Evolutionary conservation across 2,888 invertebrate genomes (phyloP).

Genomic region (Clanis bilineata): DNA sequence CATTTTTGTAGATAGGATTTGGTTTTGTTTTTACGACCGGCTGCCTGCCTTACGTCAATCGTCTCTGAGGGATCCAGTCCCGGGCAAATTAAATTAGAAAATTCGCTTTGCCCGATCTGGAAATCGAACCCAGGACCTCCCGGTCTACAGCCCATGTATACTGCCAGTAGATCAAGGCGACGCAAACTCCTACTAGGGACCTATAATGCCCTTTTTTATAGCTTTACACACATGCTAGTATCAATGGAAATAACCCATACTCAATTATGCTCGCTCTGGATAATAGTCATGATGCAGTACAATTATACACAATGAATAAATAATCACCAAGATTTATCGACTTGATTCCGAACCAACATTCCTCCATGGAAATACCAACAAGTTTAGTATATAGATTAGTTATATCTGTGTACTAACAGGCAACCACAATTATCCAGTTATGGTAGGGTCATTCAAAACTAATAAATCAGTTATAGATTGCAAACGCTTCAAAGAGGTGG

Average conservation of each 20-base stretch:
- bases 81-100: too few relatives aligned
- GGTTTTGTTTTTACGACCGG: too few relatives aligned
- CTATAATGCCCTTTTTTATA: background rate
- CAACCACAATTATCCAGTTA: conserved; percentile 8
- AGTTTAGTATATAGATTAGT: conserved; percentile 8
- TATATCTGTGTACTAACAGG: background rate
- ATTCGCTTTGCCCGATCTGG: too few relatives aligned
- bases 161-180: background rate
- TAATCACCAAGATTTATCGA: conserved; percentile 11
- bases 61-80: too few relatives aligned
- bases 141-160: too few relatives aligned
- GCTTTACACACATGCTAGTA: background rate
- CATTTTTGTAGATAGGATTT: too few relatives aligned
- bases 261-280: conserved; percentile 10
- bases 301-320: conserved; percentile 12
- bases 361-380: conserved; percentile 15
- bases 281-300: conserved; percentile 2
- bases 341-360: conserved; percentile 12
- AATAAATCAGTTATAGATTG: conserved; percentile 11
- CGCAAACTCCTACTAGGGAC: background rate
- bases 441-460: conserved; percentile 13
- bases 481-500: background rate
- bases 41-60: too few relatives aligned
- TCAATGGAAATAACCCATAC: conserved; percentile 5
- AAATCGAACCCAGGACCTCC: too few relatives aligned